Base-by-base conservation (phyloP, 1,140 invertebrate genomes). In the Reticulitermes speratus region DNA sequence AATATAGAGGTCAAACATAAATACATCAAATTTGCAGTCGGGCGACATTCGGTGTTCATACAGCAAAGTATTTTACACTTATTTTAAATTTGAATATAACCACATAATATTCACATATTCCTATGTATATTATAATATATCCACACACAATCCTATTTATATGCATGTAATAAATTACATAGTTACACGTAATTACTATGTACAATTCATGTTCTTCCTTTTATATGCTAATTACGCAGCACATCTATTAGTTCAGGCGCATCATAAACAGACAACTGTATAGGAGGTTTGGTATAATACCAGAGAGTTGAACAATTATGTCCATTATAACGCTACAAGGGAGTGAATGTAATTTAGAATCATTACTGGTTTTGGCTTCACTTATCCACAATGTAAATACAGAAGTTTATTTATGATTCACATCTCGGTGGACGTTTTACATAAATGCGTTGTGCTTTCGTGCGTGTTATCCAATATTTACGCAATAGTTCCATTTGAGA, bases 121-220 rank as follows among this genome's bases (percentile, higher is more conserved):
- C n/a, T 25, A 75, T 55, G 52, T 16, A 75, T 30, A 59, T n/a
- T 75, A 2, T 11, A 8, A 30, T 9, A 30, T 30, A 75, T 2
- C 6, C 25, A 75, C n/a, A 75, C 16, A 75, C 6, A 75, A 75
- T n/a, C 65, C 25, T 30, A 30, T n/a, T 30, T 14, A 2, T 11
- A 0, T 30, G 7, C 3, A 6, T 75, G n/a, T 30, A 75, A 75
- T 75, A 2, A 30, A 65, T 65, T 65, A 75, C 25, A 75, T 75
- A 75, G 25, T n/a, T 75, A 16, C 65, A 6, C n/a, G 30, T 75
- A 75, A 30, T 75, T 30, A 75, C 65, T 3, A 6, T 30, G 65
- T 30, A 75, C 65, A 75, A 75, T n/a, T 75, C 25, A 75, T 75
- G 65, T 30, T 75, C n/a, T 30, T 75, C 65, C n/a, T 75, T 75